These are phyloP conservation scores for Carcina quercana DNA, from an alignment of 2,888 invertebrate genomes.

Conservation along the genomic window DNA sequence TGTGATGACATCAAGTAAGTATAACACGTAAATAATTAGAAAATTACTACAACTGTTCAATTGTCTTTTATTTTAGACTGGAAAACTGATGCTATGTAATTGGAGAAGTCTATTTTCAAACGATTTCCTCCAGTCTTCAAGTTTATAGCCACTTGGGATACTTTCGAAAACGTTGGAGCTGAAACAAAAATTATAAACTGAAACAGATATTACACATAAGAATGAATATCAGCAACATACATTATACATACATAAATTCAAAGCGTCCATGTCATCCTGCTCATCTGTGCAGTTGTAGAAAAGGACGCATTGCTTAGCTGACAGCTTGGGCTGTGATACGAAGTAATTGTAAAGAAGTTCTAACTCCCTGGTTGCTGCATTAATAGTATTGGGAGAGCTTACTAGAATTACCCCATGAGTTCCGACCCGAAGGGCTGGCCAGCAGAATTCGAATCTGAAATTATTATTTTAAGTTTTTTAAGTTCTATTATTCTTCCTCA, in stretches of 20 bases:
- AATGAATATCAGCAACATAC: background rate
- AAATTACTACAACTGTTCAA: conserved; percentile 15
- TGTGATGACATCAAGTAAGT: conserved; percentile 24
- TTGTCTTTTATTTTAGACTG: conserved; percentile 50
- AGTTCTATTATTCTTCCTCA: no score
- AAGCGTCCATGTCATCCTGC: conserved; percentile 52
- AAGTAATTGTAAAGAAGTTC: conserved; percentile 80
- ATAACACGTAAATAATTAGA: conserved; percentile 3
- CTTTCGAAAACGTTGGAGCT: conserved; percentile 76
- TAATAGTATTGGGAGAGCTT: conserved; percentile 67
- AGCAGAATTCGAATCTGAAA: conserved; percentile 81
- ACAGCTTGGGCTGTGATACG: conserved; percentile 78
- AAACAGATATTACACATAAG: background rate
- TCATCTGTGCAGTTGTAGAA: conserved; percentile 72
- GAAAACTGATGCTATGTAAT: conserved; percentile 55
- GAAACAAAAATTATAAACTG: conserved; percentile 30
- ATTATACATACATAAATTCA: conserved; percentile 67
- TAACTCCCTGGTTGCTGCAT: conserved; percentile 70
- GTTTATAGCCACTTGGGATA: conserved; percentile 75
- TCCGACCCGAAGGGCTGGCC: conserved; percentile 83
- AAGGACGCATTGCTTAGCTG: conserved; percentile 78
- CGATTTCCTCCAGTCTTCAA: conserved; percentile 74
- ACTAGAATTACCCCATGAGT: conserved; percentile 82
- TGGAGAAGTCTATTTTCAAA: conserved; percentile 74
- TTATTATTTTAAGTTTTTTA: no score